These are phyloP conservation scores for Pseudomyrmex pallidus DNA, from an alignment of 1,140 invertebrate species.

Conservation along the genomic window DNA sequence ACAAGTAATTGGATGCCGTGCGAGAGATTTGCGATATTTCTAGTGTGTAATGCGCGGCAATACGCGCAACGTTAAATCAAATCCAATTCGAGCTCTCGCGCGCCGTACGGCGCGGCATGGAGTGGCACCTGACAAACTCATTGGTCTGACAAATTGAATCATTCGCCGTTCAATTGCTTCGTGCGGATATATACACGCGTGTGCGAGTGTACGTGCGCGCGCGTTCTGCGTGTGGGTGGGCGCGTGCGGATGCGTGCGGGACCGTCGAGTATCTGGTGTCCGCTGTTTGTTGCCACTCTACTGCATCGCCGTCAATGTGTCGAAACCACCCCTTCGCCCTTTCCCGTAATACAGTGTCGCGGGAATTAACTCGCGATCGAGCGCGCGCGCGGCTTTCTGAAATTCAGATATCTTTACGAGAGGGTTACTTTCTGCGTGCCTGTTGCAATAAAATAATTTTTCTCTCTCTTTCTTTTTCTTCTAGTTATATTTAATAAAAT, in stretches of 20 bases:
- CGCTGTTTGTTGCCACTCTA: constrained; percentile 71
- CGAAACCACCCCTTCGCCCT: constrained; percentile 71
- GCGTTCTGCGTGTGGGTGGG: neutral
- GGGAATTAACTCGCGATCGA: constrained; percentile 53
- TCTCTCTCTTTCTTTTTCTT: no score
- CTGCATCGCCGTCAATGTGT: constrained; percentile 65
- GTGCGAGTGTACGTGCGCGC: neutral
- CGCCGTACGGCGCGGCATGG: constrained; percentile 78
- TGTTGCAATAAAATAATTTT: no score
- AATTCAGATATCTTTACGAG: neutral
- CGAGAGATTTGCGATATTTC: constrained; percentile 84
- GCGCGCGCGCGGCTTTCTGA: neutral
- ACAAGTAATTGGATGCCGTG: constrained; percentile 81
- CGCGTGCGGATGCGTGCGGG: constrained; percentile 31
- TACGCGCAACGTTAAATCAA: constrained; percentile 84
- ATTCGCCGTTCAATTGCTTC: constrained; percentile 85
- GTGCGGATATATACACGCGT: constrained; percentile 73
- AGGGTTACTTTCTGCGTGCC: neutral
- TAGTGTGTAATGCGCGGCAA: constrained; percentile 83
- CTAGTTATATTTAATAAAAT: no score
- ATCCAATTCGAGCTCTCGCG: constrained; percentile 83
- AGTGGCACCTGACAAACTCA: constrained; percentile 85
- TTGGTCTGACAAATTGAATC: constrained; percentile 86
- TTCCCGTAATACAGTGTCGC: constrained; percentile 21
- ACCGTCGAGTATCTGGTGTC: constrained; percentile 76